Base-by-base conservation (phyloP, 2,888 invertebrate genomes). In the Seladonia tumulorum region DNA sequence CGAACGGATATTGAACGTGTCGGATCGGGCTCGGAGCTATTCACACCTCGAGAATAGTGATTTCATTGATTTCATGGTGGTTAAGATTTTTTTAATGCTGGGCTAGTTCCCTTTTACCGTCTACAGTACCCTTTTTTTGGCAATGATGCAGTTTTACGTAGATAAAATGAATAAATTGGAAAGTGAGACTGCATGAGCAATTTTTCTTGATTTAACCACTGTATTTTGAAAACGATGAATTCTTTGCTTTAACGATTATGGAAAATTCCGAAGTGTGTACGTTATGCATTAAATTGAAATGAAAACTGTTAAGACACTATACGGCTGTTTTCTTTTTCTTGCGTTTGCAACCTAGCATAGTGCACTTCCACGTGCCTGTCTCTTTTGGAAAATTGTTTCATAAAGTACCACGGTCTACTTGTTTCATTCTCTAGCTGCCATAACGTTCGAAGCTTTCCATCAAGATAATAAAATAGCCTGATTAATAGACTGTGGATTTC, bases 391-490 rank as follows among this genome's bases (percentile, higher is more conserved):
- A 68, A 68, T 68, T 68, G 68, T 68, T 68, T 68, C 68, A 35
- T 35, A 35, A 68, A 68, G 35, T 39, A 22, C 12, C 68, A 68
- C 68, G 68, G 68, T 68, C 68, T 68, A 68, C 22, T 68, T 35
- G 22, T 39, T 68, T 68, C 22, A 68, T 68, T 68, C 68, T 68
- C 68, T 68, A 14, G 1, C 68, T 68, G 57, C 57, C n/a, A n/a
- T 35, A 35, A 39, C 39, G 68, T 68, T 10, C 39, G 68, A 68
- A 68, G 68, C 68, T 68, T 68, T 68, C 68, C 39, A 68, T 68
- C 68, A 35, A 68, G 68, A 68, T 68, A 68, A 68, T 68, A 68
- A 18, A 68, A 39, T 18, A 68, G 68, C 39, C 68, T 68, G 39
- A 68, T 39, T 68, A 63, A 63, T 63, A 63, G 29, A 63, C 29